Base-by-base conservation (phyloP, 2,113 vertebrate species). In the Pavo muticus region DNA sequence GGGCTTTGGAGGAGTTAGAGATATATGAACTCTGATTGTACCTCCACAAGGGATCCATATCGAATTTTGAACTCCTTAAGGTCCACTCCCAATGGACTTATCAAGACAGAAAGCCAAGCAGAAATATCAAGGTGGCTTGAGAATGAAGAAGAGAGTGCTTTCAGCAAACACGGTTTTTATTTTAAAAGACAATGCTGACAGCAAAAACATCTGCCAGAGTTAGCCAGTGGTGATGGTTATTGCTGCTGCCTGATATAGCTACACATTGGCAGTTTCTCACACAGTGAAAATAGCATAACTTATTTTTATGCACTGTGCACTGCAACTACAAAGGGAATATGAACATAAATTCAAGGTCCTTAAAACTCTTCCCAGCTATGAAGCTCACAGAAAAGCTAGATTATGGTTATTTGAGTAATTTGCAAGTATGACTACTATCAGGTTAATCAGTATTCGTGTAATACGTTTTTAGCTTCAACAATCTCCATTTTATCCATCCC, bases 261-360 rank as follows among this genome's bases (percentile, higher is more conserved):
- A 23, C 57, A 80, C 42, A 60, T 48, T 95, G 79, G 56, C 52
- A 61, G 32, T 37, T 93, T 86, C 32, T 68, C 90, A 94, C 29
- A 47, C 45, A 64, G 63, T 77, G 93, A 94, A 90, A 95, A 95
- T 56, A 89, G 5, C 50, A 83, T 78, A 57, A 84, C 35, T 90
- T 88, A 68, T 61, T 92, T 96, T 88, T 88, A 77, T 68, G 39
- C 82, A 68, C 56, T 15, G 35, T 44, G 52, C 29, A 60, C 32
- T 83, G 35, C 23, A 90, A 60, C 56, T 91, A n/a, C 32, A 88
- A 54, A 61, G 12, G 23, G 13, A 72, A 80, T 73, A 60, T 39
- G 32, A 25, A 73, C 29, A 61, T 77, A 87, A 90, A 83, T 0
- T 2, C 4, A 21, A 9, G 18, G 61, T 80, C 5, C 32, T 77